Conservation (phyloP, 1,140 invertebrate genomes). For the Brachionus rubens region DNA sequence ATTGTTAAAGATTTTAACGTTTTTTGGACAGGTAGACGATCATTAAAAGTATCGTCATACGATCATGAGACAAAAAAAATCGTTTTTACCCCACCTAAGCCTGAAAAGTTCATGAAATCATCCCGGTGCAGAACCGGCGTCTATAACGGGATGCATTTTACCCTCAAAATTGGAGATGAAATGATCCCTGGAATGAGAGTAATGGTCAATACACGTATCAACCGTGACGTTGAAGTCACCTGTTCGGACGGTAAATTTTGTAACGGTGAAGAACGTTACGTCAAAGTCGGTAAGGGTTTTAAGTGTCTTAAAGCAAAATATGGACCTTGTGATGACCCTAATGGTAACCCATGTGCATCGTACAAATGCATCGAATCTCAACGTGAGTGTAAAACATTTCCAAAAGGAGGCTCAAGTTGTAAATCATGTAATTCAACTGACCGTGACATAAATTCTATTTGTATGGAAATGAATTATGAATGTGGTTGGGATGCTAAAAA, state of each 20-base stretch:
- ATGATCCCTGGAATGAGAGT: background rate
- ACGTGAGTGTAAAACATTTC: background rate
- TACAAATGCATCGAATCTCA: background rate
- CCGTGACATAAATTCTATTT: background rate
- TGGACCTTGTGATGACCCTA: background rate
- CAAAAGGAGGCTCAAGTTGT: background rate
- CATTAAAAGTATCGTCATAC: background rate
- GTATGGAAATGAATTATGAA: background rate
- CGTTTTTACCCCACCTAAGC: background rate
- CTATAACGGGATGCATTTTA: slow-evolving; percentile 12
- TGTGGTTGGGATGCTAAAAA: slow-evolving; percentile 4
- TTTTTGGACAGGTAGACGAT: background rate
- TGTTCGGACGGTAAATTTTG: slow-evolving; percentile 3
- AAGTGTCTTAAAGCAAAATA: background rate
- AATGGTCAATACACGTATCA: background rate
- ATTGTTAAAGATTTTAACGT: background rate
- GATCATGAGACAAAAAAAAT: background rate
- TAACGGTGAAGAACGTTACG: slow-evolving; percentile 13
- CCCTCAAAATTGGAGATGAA: background rate
- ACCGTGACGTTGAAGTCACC: background rate
- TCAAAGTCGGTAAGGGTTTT: background rate
- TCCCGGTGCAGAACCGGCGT: background rate
- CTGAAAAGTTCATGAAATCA: background rate
- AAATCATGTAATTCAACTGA: background rate
- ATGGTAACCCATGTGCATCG: background rate